Base-by-base conservation (phyloP, 2,113 vertebrate species). In the Caracal caracal region DNA sequence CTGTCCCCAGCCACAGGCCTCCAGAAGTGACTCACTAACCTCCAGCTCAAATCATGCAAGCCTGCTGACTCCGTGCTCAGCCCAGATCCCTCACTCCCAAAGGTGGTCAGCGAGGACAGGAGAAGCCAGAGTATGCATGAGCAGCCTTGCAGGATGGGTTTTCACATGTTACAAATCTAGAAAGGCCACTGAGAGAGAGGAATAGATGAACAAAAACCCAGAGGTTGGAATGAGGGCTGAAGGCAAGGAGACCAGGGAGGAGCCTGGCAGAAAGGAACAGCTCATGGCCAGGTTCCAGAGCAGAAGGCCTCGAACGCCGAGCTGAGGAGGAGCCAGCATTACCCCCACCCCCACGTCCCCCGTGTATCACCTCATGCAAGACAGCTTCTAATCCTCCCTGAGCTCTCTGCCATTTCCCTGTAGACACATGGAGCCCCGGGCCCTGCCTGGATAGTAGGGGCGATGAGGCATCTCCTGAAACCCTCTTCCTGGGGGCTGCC, bases 301-400 rank as follows among this genome's bases (percentile, higher is more conserved):
- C 81, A 95, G 94, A 94, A 96, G 96, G 95, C 87, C 93, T 87
- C 0, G 1, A 96, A 71, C 9, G 63, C 53, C 0, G 30, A 70
- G 73, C 83, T 30, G n/a, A 92, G 86, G 73, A 47, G 43, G 33
- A 66, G 63, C 94, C 88, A 86, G 92, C 83, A n/a, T 63, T 51
- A 59, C 78, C 26, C 70, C 37, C 26, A 73, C 26, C 70, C 40
- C 26, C 12, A 12, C 24, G 4, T 75, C 73, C 30, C 70, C 66
- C 83, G 24, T 1, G 30, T 6, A 7, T 1, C 2, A 1, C 17
- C 70, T 86, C 71, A 4, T 10, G 35, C 9, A 35, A 19, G 71
- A 9, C 16, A 40, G 37, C 71, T 81, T 43, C 49, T 9, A 30
- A 22, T 37, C 35, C 47, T 83, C 26, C 49, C 40, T 17, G 15